Evolutionary conservation across 2,888 invertebrate genomes (phyloP).

Genomic region (Glaucopsyche alexis): DNA sequence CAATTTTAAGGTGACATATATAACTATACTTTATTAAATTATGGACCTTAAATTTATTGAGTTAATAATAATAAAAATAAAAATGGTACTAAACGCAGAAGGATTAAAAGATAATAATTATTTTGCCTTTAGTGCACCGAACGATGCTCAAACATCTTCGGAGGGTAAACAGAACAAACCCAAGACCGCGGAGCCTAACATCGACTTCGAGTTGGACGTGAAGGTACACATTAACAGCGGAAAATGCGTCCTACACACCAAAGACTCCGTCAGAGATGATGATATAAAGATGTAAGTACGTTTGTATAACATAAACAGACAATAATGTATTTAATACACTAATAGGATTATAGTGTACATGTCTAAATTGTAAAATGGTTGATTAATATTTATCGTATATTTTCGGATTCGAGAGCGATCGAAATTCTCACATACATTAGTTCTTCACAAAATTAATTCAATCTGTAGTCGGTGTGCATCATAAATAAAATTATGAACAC

Average conservation of each 20-base stretch:
- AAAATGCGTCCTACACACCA: constrained; percentile 97
- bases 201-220: constrained; percentile 97
- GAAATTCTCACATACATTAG: no score
- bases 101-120: neutral
- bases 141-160: constrained; percentile 40
- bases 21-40: no score
- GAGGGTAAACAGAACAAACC: constrained; percentile 65
- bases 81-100: neutral
- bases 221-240: constrained; percentile 98
- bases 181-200: constrained; percentile 91
- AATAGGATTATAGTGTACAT: no score
- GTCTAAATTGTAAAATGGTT: no score
- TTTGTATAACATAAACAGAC: neutral
- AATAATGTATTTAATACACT: neutral
- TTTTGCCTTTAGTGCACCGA: constrained; percentile 23
- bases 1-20: no score
- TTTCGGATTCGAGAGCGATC: no score
- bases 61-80: no score
- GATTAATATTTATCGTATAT: no score
- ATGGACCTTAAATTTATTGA: no score
- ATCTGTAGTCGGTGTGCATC: no score
- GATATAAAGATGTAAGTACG: constrained; percentile 80
- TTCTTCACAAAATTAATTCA: no score
- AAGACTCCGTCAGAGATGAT: constrained; percentile 85
- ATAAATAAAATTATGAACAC: no score